Percentiles rank a stretch among this genome's conserved stretches.
phyloP scores from a whole-genome alignment of 2,113 vertebrate species.

The Leptobrachium leishanense region DNA sequence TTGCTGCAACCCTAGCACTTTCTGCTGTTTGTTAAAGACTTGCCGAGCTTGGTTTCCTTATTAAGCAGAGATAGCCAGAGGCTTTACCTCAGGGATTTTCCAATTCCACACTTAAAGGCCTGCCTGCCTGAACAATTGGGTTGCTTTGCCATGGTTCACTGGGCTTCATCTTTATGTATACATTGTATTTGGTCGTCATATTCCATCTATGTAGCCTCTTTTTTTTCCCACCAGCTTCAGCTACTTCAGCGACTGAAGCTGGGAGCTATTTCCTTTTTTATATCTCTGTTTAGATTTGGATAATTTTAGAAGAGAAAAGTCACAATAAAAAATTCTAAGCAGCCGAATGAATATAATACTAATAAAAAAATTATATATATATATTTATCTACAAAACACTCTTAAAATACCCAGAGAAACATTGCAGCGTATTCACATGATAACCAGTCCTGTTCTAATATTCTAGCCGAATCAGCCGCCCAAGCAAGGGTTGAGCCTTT shows the following conservation, averaged over 20 bases:
- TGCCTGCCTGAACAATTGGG: conserved; percentile 21
- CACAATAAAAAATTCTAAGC: too few species aligned
- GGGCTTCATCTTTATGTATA: conserved; percentile 30
- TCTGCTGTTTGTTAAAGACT: conserved; percentile 26
- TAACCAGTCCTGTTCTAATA: too few species aligned
- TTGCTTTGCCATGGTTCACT: conserved; percentile 31
- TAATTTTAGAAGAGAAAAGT: too few species aligned
- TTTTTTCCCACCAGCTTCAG: background rate
- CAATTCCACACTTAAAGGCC: conserved; percentile 21
- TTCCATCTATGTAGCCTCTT: background rate
- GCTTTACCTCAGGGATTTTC: conserved; percentile 34
- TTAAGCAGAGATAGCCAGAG: conserved; percentile 36
- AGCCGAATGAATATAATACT: too few species aligned
- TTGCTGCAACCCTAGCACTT: conserved; percentile 37
- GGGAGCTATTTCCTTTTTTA: background rate
- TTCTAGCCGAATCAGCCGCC: too few species aligned
- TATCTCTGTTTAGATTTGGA: background rate
- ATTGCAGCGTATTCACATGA: too few species aligned
- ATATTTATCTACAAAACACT: background rate
- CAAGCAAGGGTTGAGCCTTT: too few species aligned
- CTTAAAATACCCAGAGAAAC: too few species aligned
- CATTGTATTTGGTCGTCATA: conserved; percentile 9
- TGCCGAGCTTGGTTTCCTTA: conserved; percentile 31
- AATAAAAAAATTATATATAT: too few species aligned
- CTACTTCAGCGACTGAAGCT: background rate